Conservation (phyloP, 2,797 vertebrate genomes). For the Cryptoblepharus egeriae region DNA sequence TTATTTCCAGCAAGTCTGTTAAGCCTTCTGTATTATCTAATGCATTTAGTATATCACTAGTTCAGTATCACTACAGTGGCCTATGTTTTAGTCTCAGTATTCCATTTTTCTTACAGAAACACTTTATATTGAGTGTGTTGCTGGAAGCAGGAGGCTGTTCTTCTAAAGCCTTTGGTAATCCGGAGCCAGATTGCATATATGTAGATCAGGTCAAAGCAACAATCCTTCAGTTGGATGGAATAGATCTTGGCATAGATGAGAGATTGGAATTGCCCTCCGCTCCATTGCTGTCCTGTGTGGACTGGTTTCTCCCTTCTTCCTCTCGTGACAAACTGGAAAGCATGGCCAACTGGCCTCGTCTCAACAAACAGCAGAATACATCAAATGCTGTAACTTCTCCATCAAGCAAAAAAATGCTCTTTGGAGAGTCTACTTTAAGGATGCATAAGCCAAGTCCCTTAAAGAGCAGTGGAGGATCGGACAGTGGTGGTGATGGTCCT, state of each 20-base stretch:
- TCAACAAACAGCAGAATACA: conserved; percentile 79
- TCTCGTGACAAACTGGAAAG: conserved; percentile 82
- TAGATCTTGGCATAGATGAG: conserved; percentile 84
- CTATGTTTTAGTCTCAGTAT: conserved; percentile 16
- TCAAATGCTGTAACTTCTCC: conserved; percentile 72
- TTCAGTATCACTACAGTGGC: not conserved
- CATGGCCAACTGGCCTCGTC: conserved; percentile 76
- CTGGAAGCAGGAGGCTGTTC: conserved; percentile 92
- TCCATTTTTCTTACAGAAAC: conserved; percentile 78
- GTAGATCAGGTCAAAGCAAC: conserved; percentile 94
- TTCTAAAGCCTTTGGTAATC: conserved; percentile 83
- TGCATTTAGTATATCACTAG: not conserved
- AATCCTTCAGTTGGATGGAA: conserved; percentile 87
- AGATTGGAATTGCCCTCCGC: conserved; percentile 80
- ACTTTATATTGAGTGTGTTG: conserved; percentile 92
- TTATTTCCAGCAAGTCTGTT: not conserved
- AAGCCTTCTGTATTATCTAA: not conserved
- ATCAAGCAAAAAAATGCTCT: conserved; percentile 77
- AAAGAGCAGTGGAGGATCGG: conserved; percentile 72
- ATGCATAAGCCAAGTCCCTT: conserved; percentile 80
- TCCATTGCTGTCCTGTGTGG: conserved; percentile 88
- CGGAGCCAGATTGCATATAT: conserved; percentile 93
- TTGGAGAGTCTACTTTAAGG: conserved; percentile 76
- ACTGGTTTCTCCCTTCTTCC: conserved; percentile 87
- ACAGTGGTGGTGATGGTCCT: conserved; percentile 77